Evolutionary conservation across 2,113 vertebrate genomes (phyloP), one percentile per base, ranked within the genome.

Genomic region (Chelonoidis abingdonii): DNA sequence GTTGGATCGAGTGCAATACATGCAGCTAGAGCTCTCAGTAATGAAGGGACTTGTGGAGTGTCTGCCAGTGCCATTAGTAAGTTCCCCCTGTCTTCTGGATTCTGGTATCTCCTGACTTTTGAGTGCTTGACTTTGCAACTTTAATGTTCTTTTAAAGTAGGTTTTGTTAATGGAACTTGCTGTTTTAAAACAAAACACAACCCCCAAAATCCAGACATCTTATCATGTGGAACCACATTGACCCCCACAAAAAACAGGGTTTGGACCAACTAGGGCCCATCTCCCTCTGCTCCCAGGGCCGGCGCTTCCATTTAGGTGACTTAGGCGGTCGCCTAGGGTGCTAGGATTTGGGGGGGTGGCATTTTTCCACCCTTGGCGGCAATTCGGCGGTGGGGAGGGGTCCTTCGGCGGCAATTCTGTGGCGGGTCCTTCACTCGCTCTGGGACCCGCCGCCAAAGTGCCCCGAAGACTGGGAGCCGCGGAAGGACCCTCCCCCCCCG

Each of bases 1-100:
- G 0, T 10, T 29, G 4, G 50, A 29, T 6, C 41, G 69, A 29
- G 24, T 49, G 41, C 50, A 85, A 78, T 54, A n/a, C 1, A 0
- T 65, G 14, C 8, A 25, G 50, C 19, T 80, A 16, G 65, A 89
- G 50, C 41, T 31, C 4, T 41, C 2, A 79, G 89, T 47, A 21
- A 59, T 65, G 57, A n/a, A 79, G 5, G 14, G 56, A 84, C 62
- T 62, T 31, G 80, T 91, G 53, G 44, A 90, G 78, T 62, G 62
- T 69, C 35, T 19, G 59, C 29, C 29, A 7, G 59, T 31, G 11
- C 4, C 38, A 80, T 65, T 24, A 41, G 22, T 57, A 79, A 86
- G 31, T 29, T 93, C 2, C 49, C 47, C 0, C 0, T 35, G 49
- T 6, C 24, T 49, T 86, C 62, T 0, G 0, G 76, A 12, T 83